Conservation (phyloP, 2,113 vertebrate species). For the Hystrix brachyura region DNA sequence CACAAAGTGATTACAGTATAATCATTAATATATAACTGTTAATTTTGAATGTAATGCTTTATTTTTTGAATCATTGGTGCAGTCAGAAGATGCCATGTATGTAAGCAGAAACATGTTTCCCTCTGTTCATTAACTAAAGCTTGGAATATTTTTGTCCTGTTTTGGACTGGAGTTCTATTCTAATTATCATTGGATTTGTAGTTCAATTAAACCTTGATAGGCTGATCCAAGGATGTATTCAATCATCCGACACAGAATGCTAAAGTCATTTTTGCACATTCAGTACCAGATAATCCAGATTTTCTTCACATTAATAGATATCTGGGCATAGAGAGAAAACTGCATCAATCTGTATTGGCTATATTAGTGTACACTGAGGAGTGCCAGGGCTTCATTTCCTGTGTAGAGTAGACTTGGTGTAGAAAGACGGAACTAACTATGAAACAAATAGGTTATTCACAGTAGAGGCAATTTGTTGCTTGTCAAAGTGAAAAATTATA, state of each 20-base stretch:
- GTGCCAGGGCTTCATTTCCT: slow-evolving; percentile 40
- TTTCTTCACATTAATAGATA: slow-evolving; percentile 74
- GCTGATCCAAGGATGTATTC: slow-evolving; percentile 60
- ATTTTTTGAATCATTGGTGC: neutral
- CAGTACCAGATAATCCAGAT: slow-evolving; percentile 73
- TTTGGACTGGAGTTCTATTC: slow-evolving; percentile 26
- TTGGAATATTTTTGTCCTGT: slow-evolving; percentile 46
- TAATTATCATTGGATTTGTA: slow-evolving; percentile 54
- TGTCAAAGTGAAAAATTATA: slow-evolving; percentile 1
- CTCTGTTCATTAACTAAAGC: slow-evolving; percentile 63
- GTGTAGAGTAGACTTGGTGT: neutral
- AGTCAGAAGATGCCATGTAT: neutral
- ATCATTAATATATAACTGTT: neutral
- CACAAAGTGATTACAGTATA: neutral
- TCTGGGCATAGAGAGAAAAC: slow-evolving; percentile 59
- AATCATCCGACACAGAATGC: slow-evolving; percentile 33
- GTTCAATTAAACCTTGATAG: slow-evolving; percentile 69
- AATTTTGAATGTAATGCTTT: neutral
- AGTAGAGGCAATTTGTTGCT: neutral
- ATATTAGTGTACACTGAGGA: neutral
- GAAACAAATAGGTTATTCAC: slow-evolving; percentile 11
- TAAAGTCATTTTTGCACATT: slow-evolving; percentile 73
- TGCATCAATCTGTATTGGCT: slow-evolving; percentile 40
- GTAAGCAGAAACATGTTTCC: slow-evolving; percentile 18
- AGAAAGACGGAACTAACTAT: slow-evolving; percentile 28